phyloP scores from a whole-genome alignment of 2,113 vertebrate species.

The Sitta europaea region DNA sequence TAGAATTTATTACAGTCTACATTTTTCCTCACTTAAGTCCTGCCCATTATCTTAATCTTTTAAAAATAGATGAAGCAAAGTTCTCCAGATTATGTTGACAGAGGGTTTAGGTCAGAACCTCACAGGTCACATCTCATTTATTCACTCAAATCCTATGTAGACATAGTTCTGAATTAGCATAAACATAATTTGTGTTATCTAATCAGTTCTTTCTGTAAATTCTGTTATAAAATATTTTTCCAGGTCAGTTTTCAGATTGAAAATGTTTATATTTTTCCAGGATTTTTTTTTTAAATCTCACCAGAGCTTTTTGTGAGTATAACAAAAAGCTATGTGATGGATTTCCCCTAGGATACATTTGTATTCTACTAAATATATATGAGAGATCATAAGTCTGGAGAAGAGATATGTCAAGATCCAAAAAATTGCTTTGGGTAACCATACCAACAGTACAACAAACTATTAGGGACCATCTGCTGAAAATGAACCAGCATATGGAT shows the following conservation, averaged over 20 bases:
- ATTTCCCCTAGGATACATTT: neutral
- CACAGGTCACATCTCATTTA: neutral
- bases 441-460: slow-evolving; percentile 22
- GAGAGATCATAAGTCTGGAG: neutral
- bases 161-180: neutral
- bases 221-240: neutral
- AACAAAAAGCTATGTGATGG: neutral
- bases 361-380: neutral
- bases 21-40: neutral
- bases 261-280: neutral
- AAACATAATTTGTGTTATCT: neutral
- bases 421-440: slow-evolving; percentile 36
- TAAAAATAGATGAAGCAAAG: neutral
- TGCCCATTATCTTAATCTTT: neutral
- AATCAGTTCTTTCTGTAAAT: neutral
- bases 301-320: neutral
- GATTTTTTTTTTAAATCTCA: neutral
- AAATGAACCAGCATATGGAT: slow-evolving; percentile 45
- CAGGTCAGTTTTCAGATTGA: neutral
- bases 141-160: neutral
- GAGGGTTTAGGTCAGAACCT: neutral
- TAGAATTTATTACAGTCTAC: neutral
- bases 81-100: neutral
- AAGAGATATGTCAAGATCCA: neutral
- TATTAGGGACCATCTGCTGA: slow-evolving; percentile 55